phyloP scores from a whole-genome alignment of 2,888 invertebrate species.

The Spilosoma lubricipeda region DNA sequence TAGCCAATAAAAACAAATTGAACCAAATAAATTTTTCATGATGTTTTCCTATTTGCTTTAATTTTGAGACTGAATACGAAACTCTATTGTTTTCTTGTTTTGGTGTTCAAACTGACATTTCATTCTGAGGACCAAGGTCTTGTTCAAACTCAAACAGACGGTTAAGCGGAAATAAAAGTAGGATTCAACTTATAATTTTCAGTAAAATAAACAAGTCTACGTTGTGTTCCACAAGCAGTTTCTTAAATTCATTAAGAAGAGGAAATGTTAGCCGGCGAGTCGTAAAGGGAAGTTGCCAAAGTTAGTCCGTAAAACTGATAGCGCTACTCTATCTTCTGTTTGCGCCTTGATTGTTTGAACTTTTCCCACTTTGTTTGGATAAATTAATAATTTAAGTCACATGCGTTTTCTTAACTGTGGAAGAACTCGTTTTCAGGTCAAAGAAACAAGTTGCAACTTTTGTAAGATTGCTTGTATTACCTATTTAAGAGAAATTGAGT shows the following conservation, averaged over 20 bases:
- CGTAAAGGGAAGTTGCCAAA: slow-evolving; percentile 55
- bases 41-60: slow-evolving; percentile 73
- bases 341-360: slow-evolving; percentile 48
- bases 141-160: slow-evolving; percentile 19
- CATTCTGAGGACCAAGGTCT: slow-evolving; percentile 11
- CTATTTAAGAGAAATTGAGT: slow-evolving; percentile 9
- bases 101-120: slow-evolving; percentile 13
- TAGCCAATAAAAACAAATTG: slow-evolving; percentile 85
- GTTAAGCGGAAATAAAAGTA: slow-evolving; percentile 21
- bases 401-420: slow-evolving; percentile 34
- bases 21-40: slow-evolving; percentile 81
- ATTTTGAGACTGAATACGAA: slow-evolving; percentile 53
- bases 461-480: slow-evolving; percentile 18
- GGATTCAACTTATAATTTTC: slow-evolving; percentile 41
- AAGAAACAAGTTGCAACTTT: slow-evolving; percentile 23
- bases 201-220: slow-evolving; percentile 37
- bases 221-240: slow-evolving; percentile 47
- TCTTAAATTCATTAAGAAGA: slow-evolving; percentile 64
- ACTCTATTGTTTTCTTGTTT: slow-evolving; percentile 41
- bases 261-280: slow-evolving; percentile 56
- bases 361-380: slow-evolving; percentile 44
- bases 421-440: slow-evolving; percentile 21
- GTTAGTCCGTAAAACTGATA: slow-evolving; percentile 61
- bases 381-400: slow-evolving; percentile 51
- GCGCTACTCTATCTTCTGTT: slow-evolving; percentile 50